These are phyloP conservation scores for Theropithecus gelada DNA, from an alignment of 2,113 vertebrate genomes.

Conservation along the genomic window DNA sequence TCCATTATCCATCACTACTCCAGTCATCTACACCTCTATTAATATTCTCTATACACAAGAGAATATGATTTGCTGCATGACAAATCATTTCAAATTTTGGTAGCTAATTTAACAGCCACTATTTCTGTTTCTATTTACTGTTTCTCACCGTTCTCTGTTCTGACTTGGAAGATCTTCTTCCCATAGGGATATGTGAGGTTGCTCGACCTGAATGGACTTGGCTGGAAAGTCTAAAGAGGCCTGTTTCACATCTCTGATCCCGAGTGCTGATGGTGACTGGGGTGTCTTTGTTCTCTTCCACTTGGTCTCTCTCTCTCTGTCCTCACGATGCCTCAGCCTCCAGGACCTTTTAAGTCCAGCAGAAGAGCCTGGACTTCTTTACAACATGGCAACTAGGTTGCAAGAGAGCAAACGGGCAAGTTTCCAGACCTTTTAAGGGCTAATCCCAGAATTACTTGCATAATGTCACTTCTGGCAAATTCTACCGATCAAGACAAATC, in stretches of 20 bases:
- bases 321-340: neutral
- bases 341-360: neutral
- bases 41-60: neutral
- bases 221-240: neutral
- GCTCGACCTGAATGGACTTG: neutral
- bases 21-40: neutral
- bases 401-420: neutral
- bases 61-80: neutral
- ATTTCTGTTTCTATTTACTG: neutral
- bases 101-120: neutral
- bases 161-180: neutral
- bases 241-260: neutral
- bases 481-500: neutral
- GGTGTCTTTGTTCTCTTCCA: neutral
- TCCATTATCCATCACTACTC: neutral
- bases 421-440: neutral
- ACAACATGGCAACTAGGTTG: neutral
- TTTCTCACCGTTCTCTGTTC: neutral
- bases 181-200: neutral
- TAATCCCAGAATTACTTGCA: neutral
- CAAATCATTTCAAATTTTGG: neutral
- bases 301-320: neutral
- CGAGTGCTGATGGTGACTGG: rapidly evolving
- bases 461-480: neutral
- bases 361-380: neutral